These are phyloP conservation scores for Rhadina sibilatrix DNA, from an alignment of 2,113 vertebrate genomes.

Conservation along the genomic window DNA sequence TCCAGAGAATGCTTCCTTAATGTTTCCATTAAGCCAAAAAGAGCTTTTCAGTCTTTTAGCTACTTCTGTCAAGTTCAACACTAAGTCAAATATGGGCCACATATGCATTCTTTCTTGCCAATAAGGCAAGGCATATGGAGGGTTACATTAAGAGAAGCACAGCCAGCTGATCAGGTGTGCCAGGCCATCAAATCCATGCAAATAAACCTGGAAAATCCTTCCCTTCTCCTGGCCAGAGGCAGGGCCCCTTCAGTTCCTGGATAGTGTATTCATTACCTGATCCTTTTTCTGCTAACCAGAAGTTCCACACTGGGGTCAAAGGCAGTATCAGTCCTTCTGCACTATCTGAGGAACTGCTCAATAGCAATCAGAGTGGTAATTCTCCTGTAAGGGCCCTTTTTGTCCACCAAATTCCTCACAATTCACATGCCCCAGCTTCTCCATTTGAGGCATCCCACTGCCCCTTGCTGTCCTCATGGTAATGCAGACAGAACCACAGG, in stretches of 20 bases:
- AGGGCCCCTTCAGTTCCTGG: not conserved
- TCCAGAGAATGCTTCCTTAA: not conserved
- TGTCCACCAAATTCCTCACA: not conserved
- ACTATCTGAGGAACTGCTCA: not conserved
- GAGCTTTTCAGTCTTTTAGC: not conserved
- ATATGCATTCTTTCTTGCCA: not conserved
- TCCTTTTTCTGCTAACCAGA: not conserved
- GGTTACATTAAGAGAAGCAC: not conserved
- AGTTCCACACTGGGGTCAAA: not conserved
- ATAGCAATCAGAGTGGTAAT: not conserved
- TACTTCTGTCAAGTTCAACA: not conserved
- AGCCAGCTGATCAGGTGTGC: not conserved
- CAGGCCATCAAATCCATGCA: not conserved
- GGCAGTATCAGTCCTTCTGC: not conserved
- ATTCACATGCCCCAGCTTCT: not conserved
- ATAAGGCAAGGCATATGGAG: not conserved
- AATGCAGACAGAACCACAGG: not conserved
- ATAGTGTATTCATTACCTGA: not conserved
- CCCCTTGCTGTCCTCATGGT: fast-evolving
- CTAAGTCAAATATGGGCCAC: not conserved
- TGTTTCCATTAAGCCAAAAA: not conserved
- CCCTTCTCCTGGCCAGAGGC: not conserved
- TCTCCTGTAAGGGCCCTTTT: not conserved
- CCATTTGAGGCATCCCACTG: not conserved
- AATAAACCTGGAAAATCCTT: not conserved